Conservation (phyloP, 2,797 vertebrate genomes). For the Rhinatrema bivittatum region DNA sequence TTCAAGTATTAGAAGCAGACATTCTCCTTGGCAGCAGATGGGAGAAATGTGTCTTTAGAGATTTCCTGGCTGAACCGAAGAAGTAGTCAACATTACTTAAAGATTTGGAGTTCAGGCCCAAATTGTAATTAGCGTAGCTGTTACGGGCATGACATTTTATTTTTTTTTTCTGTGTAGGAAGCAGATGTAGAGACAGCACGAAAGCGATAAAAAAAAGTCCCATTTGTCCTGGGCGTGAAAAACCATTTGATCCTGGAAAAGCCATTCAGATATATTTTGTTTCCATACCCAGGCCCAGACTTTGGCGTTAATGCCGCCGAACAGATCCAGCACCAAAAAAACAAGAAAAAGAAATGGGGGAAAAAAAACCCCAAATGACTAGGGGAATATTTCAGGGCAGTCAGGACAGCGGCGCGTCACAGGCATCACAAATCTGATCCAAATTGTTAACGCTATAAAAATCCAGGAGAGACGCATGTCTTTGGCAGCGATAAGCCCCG, state of each 20-base stretch:
- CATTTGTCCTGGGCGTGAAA: constrained; percentile 18
- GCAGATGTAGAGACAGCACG: constrained; percentile 36
- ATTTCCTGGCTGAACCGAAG: constrained; percentile 55
- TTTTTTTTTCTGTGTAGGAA: constrained; percentile 42
- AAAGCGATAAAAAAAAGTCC: constrained; percentile 43
- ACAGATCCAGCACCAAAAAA: background rate
- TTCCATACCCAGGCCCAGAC: constrained; percentile 19
- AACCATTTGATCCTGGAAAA: too few species aligned
- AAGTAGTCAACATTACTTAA: constrained; percentile 55
- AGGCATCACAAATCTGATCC: constrained; percentile 12
- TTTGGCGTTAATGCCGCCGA: too few species aligned
- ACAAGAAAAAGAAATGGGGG: constrained; percentile 2
- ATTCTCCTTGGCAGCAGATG: constrained; percentile 52
- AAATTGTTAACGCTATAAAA: constrained; percentile 13
- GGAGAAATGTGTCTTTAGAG: constrained; percentile 54
- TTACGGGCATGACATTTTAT: constrained; percentile 40
- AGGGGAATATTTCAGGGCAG: background rate
- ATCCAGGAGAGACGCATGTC: background rate
- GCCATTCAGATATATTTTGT: constrained; percentile 10
- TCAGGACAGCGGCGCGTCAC: constrained; percentile 9
- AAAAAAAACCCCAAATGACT: too few species aligned
- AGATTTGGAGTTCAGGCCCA: constrained; percentile 49
- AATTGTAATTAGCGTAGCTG: constrained; percentile 55
- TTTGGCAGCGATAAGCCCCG: constrained; percentile 6
- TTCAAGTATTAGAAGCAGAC: constrained; percentile 63